Percentiles rank a stretch among this genome's conserved stretches.
Conservation (phyloP, 1,140 invertebrate species). For the Sycobia sp. region DNA sequence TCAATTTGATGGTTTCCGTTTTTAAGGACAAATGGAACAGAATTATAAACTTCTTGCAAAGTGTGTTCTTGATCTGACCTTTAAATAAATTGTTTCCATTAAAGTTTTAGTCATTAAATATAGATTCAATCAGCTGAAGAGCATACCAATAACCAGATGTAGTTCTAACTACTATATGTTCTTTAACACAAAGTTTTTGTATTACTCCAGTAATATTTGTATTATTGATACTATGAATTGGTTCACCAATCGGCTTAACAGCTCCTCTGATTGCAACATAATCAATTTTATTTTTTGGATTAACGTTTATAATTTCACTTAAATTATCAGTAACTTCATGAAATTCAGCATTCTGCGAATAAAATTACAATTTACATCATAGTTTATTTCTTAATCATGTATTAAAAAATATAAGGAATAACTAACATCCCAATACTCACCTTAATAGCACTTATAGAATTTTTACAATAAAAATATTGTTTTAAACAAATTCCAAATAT, state of each 20-base stretch:
- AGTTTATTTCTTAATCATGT: too few relatives aligned
- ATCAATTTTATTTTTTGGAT: constrained; percentile 67
- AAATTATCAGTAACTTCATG: constrained; percentile 69
- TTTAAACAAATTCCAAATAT: constrained; percentile 73
- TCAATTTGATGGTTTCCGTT: constrained; percentile 69
- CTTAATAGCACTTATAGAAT: constrained; percentile 69
- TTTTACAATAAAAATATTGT: constrained; percentile 73
- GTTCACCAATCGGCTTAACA: constrained; percentile 74
- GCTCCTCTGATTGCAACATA: constrained; percentile 75
- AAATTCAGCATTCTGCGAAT: constrained; percentile 66
- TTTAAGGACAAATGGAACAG: constrained; percentile 75
- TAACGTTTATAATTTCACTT: constrained; percentile 64
- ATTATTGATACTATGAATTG: constrained; percentile 73
- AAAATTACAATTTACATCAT: constrained; percentile 11
- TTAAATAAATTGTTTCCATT: too few relatives aligned
- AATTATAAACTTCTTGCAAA: constrained; percentile 74
- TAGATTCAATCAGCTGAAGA: neutral
- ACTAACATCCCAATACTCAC: constrained; percentile 51
- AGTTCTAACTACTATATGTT: constrained; percentile 76
- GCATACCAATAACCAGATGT: constrained; percentile 76
- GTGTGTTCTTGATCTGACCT: constrained; percentile 74
- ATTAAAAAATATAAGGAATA: neutral
- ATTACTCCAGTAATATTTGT: constrained; percentile 73
- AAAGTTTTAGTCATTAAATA: neutral
- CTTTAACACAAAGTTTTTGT: constrained; percentile 73